phyloP scores from a whole-genome alignment of 2,797 vertebrate species.

The Prionace glauca region DNA sequence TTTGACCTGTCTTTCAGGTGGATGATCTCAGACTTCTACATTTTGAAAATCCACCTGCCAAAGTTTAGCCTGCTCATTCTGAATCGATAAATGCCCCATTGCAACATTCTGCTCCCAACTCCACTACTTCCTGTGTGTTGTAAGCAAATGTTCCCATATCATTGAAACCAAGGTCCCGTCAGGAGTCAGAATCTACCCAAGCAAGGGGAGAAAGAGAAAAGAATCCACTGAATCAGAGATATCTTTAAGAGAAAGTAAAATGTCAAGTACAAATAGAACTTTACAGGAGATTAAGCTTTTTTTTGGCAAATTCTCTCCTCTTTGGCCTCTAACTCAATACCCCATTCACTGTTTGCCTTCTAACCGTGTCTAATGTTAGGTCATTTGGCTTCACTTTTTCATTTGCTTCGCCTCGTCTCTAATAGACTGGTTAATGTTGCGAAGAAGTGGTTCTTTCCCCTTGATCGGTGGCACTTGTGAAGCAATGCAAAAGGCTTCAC shows the following conservation, averaged over 20 bases:
- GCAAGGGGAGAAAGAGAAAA: background rate
- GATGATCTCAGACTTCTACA: background rate
- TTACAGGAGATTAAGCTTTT: background rate
- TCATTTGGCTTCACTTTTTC: background rate
- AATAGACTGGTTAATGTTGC: slow-evolving; percentile 26
- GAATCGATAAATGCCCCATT: background rate
- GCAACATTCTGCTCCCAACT: background rate
- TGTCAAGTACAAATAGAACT: background rate
- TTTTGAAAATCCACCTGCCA: background rate
- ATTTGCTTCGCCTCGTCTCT: background rate
- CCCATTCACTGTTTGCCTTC: background rate
- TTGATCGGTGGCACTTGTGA: slow-evolving; percentile 16
- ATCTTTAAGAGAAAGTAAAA: background rate
- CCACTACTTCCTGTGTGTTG: background rate
- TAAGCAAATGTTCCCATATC: background rate
- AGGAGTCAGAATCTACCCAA: background rate
- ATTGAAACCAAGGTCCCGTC: background rate
- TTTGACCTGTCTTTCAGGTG: background rate
- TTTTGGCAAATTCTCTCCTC: background rate
- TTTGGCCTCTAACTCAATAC: background rate
- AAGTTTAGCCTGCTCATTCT: background rate
- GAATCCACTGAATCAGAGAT: background rate
- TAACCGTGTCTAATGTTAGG: slow-evolving; percentile 17
- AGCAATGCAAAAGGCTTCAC: background rate
- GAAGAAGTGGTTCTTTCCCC: slow-evolving; percentile 6